Evolutionary conservation across 2,113 vertebrate genomes (phyloP).

Genomic region (Cebus imitator): DNA sequence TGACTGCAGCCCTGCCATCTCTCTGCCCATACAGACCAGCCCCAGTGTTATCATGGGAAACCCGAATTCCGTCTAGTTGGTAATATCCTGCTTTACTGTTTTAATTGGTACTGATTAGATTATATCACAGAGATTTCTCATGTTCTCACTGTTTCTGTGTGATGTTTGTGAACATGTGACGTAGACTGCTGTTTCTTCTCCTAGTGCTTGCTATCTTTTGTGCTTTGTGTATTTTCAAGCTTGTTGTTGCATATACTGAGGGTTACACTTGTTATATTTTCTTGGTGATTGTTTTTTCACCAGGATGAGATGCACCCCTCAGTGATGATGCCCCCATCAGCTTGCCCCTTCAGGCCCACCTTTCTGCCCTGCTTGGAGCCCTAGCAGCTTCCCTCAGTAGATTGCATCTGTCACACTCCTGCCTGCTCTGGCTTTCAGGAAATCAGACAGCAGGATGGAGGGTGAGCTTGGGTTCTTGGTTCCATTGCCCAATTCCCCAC

Average conservation of each 20-base stretch:
- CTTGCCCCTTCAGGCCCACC: background rate
- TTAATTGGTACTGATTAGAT: background rate
- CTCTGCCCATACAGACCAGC: too few relatives aligned
- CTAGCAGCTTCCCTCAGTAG: background rate
- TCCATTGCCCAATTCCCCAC: rapidly evolving
- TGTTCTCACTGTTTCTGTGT: background rate
- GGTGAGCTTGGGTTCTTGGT: background rate
- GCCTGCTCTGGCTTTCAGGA: background rate
- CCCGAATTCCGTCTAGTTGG: background rate
- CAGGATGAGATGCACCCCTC: background rate
- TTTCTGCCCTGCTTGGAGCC: background rate
- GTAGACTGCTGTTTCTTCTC: background rate
- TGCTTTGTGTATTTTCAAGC: background rate
- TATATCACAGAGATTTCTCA: background rate
- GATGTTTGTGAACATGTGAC: background rate
- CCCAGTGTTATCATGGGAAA: background rate
- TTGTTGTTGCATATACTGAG: background rate
- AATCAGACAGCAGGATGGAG: background rate
- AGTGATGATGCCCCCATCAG: background rate
- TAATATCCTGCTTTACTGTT: background rate
- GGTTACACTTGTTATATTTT: background rate
- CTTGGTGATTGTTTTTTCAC: background rate
- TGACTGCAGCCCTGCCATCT: too few relatives aligned
- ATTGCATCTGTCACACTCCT: too few relatives aligned
- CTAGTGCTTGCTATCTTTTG: too few relatives aligned